Percentiles rank a stretch among this genome's conserved stretches.
Conservation (phyloP, 2,888 invertebrate species). For the Leucoptera coffeella region DNA sequence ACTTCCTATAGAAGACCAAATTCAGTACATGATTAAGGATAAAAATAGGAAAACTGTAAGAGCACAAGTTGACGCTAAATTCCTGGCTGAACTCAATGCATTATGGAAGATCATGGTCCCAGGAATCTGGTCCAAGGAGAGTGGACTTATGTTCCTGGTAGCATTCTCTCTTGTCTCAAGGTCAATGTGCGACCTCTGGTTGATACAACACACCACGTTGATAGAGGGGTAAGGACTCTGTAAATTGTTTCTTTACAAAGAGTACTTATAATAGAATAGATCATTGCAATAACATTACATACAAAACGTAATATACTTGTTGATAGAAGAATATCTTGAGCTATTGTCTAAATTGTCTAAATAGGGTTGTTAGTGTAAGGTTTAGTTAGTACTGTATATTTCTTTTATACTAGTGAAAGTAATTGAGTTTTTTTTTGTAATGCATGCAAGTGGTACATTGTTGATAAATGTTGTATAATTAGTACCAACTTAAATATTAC, state of each 20-base stretch:
- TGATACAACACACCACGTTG: conserved; percentile 90
- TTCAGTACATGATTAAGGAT: conserved; percentile 75
- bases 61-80: conserved; percentile 70
- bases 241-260: background rate
- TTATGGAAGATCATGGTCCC: conserved; percentile 75
- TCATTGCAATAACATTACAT: too few relatives aligned
- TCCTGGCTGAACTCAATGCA: conserved; percentile 62
- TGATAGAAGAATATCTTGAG: too few relatives aligned
- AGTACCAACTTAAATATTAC: too few relatives aligned
- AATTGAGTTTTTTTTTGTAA: too few relatives aligned
- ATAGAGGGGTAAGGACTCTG: conserved; percentile 71
- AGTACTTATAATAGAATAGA: background rate
- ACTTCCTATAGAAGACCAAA: conserved; percentile 62
- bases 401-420: too few relatives aligned
- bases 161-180: conserved; percentile 79
- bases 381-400: too few relatives aligned
- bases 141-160: conserved; percentile 64
- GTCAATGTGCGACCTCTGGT: conserved; percentile 95
- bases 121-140: conserved; percentile 69
- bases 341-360: too few relatives aligned
- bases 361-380: too few relatives aligned
- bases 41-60: conserved; percentile 55
- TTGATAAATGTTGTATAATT: too few relatives aligned
- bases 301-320: too few relatives aligned
- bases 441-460: too few relatives aligned